Conservation (phyloP, 2,888 invertebrate species). For the Andricus quercusramuli region DNA sequence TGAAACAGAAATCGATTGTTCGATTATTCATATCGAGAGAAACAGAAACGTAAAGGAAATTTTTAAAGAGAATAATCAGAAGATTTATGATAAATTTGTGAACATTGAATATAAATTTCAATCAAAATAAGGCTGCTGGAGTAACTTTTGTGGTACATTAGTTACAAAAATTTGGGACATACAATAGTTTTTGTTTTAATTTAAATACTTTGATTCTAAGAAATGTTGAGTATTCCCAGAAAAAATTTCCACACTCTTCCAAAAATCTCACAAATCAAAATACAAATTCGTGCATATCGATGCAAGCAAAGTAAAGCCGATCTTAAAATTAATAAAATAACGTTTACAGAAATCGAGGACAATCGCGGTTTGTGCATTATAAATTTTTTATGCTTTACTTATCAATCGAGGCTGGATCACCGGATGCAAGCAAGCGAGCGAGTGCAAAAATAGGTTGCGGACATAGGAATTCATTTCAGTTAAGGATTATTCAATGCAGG, state of each 20-base stretch:
- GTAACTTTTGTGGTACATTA: not conserved
- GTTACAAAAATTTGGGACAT: no score
- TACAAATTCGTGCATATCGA: constrained; percentile 64
- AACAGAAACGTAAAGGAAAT: constrained; percentile 65
- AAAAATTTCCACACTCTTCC: constrained; percentile 45
- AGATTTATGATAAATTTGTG: not conserved
- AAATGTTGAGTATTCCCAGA: constrained; percentile 31
- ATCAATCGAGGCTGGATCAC: constrained; percentile 34
- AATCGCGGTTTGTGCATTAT: constrained; percentile 8
- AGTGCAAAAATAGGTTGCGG: constrained; percentile 60
- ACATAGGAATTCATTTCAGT: constrained; percentile 49
- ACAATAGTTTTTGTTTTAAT: no score
- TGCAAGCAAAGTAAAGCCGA: constrained; percentile 55
- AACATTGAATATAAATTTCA: not conserved
- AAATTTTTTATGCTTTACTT: constrained; percentile 25
- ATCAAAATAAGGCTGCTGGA: not conserved
- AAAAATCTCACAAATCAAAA: constrained; percentile 50
- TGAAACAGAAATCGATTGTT: constrained; percentile 73
- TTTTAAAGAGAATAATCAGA: constrained; percentile 26
- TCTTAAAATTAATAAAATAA: constrained; percentile 38
- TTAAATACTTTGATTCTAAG: not conserved
- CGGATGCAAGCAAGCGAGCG: constrained; percentile 65
- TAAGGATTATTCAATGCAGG: constrained; percentile 50
- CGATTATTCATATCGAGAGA: constrained; percentile 68
- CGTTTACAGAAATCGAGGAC: constrained; percentile 14